Evolutionary conservation across 2,113 vertebrate genomes (phyloP), one percentile per base, ranked within the genome.

Genomic region (Copsychus sechellarum): DNA sequence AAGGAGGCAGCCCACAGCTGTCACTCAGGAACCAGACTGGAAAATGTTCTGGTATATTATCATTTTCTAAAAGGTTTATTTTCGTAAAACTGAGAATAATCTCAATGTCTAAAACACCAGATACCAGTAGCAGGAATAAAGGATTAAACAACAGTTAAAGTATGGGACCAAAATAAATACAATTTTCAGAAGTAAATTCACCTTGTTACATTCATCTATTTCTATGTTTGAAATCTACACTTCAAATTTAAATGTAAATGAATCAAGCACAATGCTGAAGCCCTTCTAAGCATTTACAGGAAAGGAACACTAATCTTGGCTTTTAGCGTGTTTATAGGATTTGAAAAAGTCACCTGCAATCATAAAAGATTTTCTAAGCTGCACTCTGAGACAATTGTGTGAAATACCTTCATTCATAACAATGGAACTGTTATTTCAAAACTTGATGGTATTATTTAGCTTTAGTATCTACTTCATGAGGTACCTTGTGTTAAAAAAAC

Each of bases 21-120:
- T 95, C 86, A 96, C 29, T 92, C 77, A 91, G 31, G 60, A 92
- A 81, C 11, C 36, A 93, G 89, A 85, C 77, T 74, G 73, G 22
- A 91, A 97, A 95, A 71, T 61, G 40, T 84, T 81, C 89, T 92
- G 48, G 17, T 74, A 34, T 91, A 83, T 91, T 89, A 86, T 42
- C 1, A 67, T 91, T 79, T 92, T 89, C 61, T 72, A 36, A 53
- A 86, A 70, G 9, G 53, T 76, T 89, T 89, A 53, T 91, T 92
- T 95, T 93, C 72, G n/a, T 86, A 62, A 79, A 92, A 79, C 48
- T 71, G 51, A 72, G 50, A 57, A 38, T 73, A 85, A 73, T 61
- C 54, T 91, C 81, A 66, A 3, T 48, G 42, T 76, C 62, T 87
- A 42, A 45, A 85, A 38, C 26, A 94, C 21, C 61, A 87, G 77